phyloP scores from a whole-genome alignment of 2,888 invertebrate genomes.

The Stictocephala bisonia region DNA sequence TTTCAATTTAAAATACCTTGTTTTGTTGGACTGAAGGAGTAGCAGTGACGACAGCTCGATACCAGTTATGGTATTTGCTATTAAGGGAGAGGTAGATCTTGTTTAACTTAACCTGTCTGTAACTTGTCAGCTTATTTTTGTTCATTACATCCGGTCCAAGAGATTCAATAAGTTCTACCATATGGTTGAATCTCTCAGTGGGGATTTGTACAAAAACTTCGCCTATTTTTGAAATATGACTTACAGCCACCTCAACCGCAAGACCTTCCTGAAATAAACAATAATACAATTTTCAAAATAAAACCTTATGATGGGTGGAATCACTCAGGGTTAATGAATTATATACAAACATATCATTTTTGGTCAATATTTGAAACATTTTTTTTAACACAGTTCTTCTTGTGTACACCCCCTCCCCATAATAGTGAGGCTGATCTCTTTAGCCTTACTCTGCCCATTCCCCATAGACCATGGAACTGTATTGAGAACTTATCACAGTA shows the following conservation, averaged over 20 bases:
- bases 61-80: not conserved
- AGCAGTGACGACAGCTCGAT: not conserved
- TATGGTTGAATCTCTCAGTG: not conserved
- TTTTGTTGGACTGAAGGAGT: not conserved
- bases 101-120: not conserved
- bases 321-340: too few relatives aligned
- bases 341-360: too few relatives aligned
- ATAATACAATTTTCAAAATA: too few relatives aligned
- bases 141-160: not conserved
- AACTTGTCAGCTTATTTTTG: not conserved
- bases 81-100: conserved; percentile 1
- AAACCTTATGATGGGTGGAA: too few relatives aligned
- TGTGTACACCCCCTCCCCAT: too few relatives aligned
- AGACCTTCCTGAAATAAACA: not conserved
- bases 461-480: too few relatives aligned
- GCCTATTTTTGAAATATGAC: not conserved
- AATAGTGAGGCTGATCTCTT: too few relatives aligned
- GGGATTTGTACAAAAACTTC: not conserved
- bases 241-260: not conserved
- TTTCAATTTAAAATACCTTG: too few relatives aligned
- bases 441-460: too few relatives aligned
- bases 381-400: too few relatives aligned
- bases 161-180: not conserved
- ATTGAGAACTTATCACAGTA: too few relatives aligned
- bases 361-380: too few relatives aligned